These are phyloP conservation scores for Psephotus haematonotus DNA, from an alignment of 2,113 vertebrate species.

Conservation along the genomic window DNA sequence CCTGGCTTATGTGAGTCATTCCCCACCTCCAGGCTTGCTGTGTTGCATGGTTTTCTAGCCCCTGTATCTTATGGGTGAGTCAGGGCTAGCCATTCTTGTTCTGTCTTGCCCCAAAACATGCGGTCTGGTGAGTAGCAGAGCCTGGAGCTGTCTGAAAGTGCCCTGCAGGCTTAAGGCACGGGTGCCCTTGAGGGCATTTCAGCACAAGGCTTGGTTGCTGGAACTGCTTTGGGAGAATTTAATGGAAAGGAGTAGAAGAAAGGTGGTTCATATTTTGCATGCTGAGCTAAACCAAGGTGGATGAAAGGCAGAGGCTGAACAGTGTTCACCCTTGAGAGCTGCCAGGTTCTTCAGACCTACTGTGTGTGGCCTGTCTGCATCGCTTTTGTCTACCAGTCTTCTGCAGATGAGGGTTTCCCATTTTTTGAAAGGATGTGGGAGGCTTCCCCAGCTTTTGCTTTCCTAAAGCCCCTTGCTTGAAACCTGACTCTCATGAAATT, in stretches of 20 bases:
- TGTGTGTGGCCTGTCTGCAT: not conserved
- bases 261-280: not conserved
- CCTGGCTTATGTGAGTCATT: not conserved
- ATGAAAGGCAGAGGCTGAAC: not conserved
- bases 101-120: not conserved
- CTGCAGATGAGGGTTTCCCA: not conserved
- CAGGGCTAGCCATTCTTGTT: not conserved
- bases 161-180: not conserved
- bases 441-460: not conserved
- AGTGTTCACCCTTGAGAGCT: not conserved
- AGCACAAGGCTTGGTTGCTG: accelerated
- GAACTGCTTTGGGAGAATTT: not conserved
- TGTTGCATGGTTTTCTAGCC: accelerated
- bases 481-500: not conserved
- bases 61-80: not conserved
- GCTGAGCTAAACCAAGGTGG: not conserved
- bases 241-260: not conserved
- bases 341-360: not conserved
- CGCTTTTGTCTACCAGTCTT: not conserved
- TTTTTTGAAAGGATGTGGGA: not conserved
- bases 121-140: not conserved
- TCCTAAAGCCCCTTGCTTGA: not conserved
- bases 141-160: not conserved
- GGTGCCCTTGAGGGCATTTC: not conserved
- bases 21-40: not conserved